Percentiles rank a stretch among this genome's conserved stretches.
Conservation (phyloP, 1,140 invertebrate species). For the Hirudo medicinalis region DNA sequence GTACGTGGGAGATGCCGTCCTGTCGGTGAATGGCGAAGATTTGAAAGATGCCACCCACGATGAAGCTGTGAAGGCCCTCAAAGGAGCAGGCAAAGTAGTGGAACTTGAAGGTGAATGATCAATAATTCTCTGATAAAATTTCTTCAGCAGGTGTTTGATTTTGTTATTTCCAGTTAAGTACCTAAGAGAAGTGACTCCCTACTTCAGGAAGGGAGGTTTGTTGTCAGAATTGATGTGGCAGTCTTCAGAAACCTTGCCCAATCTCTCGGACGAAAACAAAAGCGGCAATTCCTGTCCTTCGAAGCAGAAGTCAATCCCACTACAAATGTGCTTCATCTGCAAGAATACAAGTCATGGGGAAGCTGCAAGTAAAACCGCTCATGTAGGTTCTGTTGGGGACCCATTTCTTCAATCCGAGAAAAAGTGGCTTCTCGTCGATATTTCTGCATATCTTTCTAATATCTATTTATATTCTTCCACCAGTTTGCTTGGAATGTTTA, state of each 20-base stretch:
- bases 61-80: constrained; percentile 90
- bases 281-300: not conserved
- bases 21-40: constrained; percentile 92
- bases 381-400: no score
- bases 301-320: constrained; percentile 54
- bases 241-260: constrained; percentile 27
- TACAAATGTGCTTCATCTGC: constrained; percentile 76
- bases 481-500: no score
- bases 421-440: no score
- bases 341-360: constrained; percentile 70
- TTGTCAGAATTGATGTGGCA: constrained; percentile 86
- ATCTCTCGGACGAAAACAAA: constrained; percentile 20
- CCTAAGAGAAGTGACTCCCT: constrained; percentile 86
- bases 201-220: constrained; percentile 86
- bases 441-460: no score
- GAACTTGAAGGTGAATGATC: constrained; percentile 76
- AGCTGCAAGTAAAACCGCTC: constrained; percentile 54
- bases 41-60: constrained; percentile 91
- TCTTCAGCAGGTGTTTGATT: not conserved
- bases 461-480: no score
- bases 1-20: constrained; percentile 96
- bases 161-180: constrained; percentile 70
- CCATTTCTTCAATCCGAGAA: no score
- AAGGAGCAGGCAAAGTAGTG: constrained; percentile 87
- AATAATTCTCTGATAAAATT: not conserved